Evolutionary conservation across 2,888 invertebrate genomes (phyloP), one percentile per base, ranked within the genome.

Genomic region (Netelia inedita): DNA sequence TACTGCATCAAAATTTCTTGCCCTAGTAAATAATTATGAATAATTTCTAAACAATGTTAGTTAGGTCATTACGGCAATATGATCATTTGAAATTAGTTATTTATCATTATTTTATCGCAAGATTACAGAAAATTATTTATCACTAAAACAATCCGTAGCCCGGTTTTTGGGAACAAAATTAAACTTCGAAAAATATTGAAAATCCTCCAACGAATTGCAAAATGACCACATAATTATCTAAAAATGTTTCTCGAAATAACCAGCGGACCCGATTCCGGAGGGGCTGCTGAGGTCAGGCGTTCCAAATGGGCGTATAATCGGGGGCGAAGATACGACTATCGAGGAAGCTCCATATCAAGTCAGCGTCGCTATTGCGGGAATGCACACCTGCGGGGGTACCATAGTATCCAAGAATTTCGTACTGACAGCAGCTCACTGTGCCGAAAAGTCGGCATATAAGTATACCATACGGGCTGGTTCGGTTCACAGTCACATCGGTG

Each of bases 381-480:
- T 91, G 0, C 95, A 95, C 88, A 89, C 91, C 0, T 96, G 96
- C 87, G 95, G 96, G 0, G 96, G 95, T 0, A 93, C 95, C 2
- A 94, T 95, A n/a, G 91, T 96, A 3, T 94, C 94, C 35, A 92
- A 88, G 1, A 91, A 94, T 53, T 94, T 94, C 1, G 91, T 96
- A 5, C 83, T 96, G 0, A 95, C 95, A 0, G 95, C 96, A 3
- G 96, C 95, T 0, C 95, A 96, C 88, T 96, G 96, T 86, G 90
- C 95, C 66, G 87, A 89, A 1, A 8, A 63, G 9, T 57, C 93
- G 94, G 93, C 94, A 28, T 14, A 19, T 0, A 14, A 0, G 5
- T 87, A 84, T 68, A 28, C 87, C 16, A 90, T 96, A 0, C 94
- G 96, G 0, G 93, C 94, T 1, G 96, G 96, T 1, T 95, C 95